Percentiles rank a stretch among this genome's conserved stretches.
Conservation (phyloP, 2,888 invertebrate genomes). For the Portevinia maculata region DNA sequence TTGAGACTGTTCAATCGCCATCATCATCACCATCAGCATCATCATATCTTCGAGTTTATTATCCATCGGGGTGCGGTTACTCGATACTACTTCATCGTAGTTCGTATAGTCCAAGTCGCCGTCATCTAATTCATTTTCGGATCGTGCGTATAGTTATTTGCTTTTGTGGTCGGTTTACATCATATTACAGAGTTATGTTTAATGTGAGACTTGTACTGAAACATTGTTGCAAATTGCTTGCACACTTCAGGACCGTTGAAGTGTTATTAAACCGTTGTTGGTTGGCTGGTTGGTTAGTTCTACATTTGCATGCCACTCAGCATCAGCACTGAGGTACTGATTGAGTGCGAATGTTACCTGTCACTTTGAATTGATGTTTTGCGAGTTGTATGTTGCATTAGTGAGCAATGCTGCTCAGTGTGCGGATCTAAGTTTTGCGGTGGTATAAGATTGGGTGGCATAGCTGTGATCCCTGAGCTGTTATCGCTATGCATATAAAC, state of each 20-base stretch:
- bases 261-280: conserved; percentile 65
- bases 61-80: conserved; percentile 56
- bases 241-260: conserved; percentile 49
- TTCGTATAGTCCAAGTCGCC: conserved; percentile 22
- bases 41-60: conserved; percentile 50
- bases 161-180: conserved; percentile 69
- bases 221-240: conserved; percentile 68
- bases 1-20: conserved; percentile 59
- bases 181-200: conserved; percentile 61
- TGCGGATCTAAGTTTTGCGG: conserved; percentile 45
- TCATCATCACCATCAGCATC: conserved; percentile 24
- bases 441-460: conserved; percentile 49
- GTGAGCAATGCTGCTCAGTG: background rate
- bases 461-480: conserved; percentile 5
- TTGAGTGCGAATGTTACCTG: conserved; percentile 72
- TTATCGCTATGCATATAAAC: conserved; percentile 3
- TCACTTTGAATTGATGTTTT: conserved; percentile 67
- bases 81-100: conserved; percentile 42
- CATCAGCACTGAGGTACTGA: conserved; percentile 38
- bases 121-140: conserved; percentile 33
- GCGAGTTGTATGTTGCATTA: conserved; percentile 28
- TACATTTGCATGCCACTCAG: conserved; percentile 58
- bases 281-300: conserved; percentile 56
- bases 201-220: conserved; percentile 60
- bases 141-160: conserved; percentile 70